phyloP scores from a whole-genome alignment of 30 jellyfish, hydroid and myxozoan species.

The Sanderia malayensis region DNA sequence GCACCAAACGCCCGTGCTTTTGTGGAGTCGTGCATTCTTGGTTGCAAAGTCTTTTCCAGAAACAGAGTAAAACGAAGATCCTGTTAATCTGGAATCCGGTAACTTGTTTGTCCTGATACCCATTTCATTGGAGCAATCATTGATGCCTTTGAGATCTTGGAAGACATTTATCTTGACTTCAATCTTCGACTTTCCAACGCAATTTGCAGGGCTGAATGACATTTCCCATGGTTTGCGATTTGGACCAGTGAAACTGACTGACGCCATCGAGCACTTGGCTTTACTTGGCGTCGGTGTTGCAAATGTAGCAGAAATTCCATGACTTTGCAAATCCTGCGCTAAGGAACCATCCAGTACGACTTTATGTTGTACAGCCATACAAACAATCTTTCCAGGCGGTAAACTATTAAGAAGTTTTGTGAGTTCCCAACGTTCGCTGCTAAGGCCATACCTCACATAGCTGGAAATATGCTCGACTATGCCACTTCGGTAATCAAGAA shows the following conservation, averaged over 20 bases:
- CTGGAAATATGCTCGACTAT: background rate
- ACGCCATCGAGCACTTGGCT: background rate
- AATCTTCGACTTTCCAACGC: background rate
- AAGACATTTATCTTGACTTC: background rate
- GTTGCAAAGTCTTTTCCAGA: background rate
- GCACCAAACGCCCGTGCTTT: conserved; percentile 5
- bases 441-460: background rate
- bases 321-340: background rate
- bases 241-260: background rate
- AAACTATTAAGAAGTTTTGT: background rate
- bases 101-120: conserved; percentile 11
- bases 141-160: conserved; percentile 1
- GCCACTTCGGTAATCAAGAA: background rate
- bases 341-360: background rate
- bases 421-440: background rate
- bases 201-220: background rate
- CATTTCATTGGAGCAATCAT: conserved; percentile 18
- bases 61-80: background rate
- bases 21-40: background rate
- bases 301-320: background rate
- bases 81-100: background rate
- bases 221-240: background rate
- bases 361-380: background rate
- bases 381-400: background rate
- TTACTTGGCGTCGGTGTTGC: background rate